Percentiles rank a stretch among this genome's conserved stretches.
phyloP scores from a whole-genome alignment of 1,140 invertebrate species.

The Pantala flavescens region DNA sequence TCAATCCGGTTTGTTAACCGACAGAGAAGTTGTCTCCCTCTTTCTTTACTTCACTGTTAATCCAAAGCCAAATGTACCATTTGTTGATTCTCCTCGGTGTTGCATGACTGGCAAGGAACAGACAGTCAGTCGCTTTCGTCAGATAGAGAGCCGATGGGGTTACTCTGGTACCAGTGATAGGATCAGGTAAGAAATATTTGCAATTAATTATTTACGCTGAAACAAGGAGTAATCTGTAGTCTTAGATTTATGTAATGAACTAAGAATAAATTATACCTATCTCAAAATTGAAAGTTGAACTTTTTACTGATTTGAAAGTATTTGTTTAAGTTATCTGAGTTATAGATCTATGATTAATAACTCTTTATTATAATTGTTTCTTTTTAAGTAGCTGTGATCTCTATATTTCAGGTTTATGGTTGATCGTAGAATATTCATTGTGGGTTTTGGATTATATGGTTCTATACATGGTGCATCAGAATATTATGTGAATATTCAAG shows the following conservation, averaged over 20 bases:
- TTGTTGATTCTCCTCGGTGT: slow-evolving; percentile 63
- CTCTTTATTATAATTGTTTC: no score
- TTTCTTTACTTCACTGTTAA: slow-evolving; percentile 76
- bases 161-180: slow-evolving; percentile 78
- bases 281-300: no score
- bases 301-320: no score
- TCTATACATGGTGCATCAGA: slow-evolving; percentile 73
- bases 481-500: slow-evolving; percentile 68
- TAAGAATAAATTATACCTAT: no score
- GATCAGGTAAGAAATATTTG: slow-evolving; percentile 50
- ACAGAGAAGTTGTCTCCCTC: slow-evolving; percentile 63
- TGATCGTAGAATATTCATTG: slow-evolving; percentile 71
- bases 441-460: slow-evolving; percentile 81
- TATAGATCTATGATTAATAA: no score
- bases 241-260: no score
- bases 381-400: slow-evolving; percentile 14
- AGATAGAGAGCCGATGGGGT: slow-evolving; percentile 75
- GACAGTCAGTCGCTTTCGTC: slow-evolving; percentile 67
- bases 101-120: slow-evolving; percentile 76
- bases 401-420: slow-evolving; percentile 57
- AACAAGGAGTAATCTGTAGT: no score
- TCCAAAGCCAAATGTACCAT: slow-evolving; percentile 58
- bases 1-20: slow-evolving; percentile 61
- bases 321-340: no score
- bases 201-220: no score